A percentile compares a stretch with the other conserved stretches of the same genome.
Conservation (phyloP, 2,113 vertebrate genomes). For the Porphyrio hochstetteri region DNA sequence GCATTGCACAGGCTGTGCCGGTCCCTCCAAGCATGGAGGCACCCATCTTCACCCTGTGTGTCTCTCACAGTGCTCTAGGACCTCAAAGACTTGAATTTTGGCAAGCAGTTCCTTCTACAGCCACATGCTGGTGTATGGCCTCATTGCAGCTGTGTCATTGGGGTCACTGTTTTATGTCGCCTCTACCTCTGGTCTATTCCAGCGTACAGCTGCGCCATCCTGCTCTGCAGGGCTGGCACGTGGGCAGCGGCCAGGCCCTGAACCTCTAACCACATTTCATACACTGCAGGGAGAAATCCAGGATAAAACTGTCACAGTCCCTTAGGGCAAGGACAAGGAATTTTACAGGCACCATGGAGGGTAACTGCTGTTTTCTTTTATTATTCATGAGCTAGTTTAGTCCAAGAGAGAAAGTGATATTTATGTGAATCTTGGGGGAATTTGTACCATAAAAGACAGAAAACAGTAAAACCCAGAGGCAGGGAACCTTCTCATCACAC, state of each 20-base stretch:
- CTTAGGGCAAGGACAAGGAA: neutral
- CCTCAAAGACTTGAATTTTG: neutral
- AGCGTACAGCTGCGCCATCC: neutral
- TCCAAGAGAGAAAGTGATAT: neutral
- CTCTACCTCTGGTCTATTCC: neutral
- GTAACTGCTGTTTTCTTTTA: neutral
- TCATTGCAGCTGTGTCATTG: neutral
- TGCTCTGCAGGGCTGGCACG: neutral
- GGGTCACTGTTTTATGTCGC: neutral
- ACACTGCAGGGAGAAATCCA: neutral
- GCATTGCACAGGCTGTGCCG: neutral
- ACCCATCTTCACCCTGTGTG: neutral
- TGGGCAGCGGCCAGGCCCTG: neutral
- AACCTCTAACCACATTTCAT: neutral
- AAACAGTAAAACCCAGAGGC: neutral
- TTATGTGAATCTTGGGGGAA: neutral
- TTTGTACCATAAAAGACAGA: neutral
- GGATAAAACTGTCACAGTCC: neutral
- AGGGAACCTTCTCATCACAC: neutral
- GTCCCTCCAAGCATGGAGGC: neutral
- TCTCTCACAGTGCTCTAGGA: neutral
- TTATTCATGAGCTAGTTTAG: slow-evolving; percentile 9
- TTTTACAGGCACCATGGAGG: neutral
- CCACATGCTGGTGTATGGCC: neutral
- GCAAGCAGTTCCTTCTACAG: neutral